phyloP scores from a whole-genome alignment of 2,113 vertebrate genomes.

The Boulengeromyrus knoepffleri region DNA sequence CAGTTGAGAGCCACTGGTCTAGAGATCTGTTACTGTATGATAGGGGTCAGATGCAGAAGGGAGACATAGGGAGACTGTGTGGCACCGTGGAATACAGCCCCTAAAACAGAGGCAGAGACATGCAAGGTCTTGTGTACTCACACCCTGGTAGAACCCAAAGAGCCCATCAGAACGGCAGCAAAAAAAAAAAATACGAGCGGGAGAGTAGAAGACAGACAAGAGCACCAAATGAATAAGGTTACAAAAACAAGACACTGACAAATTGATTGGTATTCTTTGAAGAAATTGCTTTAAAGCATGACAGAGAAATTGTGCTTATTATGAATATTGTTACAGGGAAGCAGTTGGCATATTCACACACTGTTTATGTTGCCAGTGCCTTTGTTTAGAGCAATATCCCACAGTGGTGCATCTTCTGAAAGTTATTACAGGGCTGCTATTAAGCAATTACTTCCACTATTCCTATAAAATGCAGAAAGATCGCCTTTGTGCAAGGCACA shows the following conservation, averaged over 20 bases:
- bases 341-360: slow-evolving; percentile 63
- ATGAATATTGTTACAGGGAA: slow-evolving; percentile 59
- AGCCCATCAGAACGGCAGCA: slow-evolving; percentile 17
- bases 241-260: slow-evolving; percentile 63
- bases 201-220: slow-evolving; percentile 32
- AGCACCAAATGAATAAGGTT: slow-evolving; percentile 58
- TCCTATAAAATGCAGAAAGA: not conserved
- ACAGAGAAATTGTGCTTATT: slow-evolving; percentile 39
- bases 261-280: slow-evolving; percentile 60
- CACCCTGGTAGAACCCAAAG: slow-evolving; percentile 58
- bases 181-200: slow-evolving; percentile 40
- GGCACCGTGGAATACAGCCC: not conserved
- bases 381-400: not conserved
- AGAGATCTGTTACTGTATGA: not conserved
- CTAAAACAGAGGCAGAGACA: not conserved
- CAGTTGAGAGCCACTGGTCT: not conserved
- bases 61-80: not conserved
- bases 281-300: slow-evolving; percentile 29
- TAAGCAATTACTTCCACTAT: not conserved
- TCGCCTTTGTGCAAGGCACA: not conserved
- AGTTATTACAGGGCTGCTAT: not conserved
- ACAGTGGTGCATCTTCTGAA: not conserved
- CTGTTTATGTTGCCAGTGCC: slow-evolving; percentile 54
- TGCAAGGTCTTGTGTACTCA: slow-evolving; percentile 37
- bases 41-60: not conserved